A percentile compares a stretch with the other conserved stretches of the same genome.
phyloP scores from a whole-genome alignment of 2,797 vertebrate species.

The Yasuhikotakia modesta region DNA sequence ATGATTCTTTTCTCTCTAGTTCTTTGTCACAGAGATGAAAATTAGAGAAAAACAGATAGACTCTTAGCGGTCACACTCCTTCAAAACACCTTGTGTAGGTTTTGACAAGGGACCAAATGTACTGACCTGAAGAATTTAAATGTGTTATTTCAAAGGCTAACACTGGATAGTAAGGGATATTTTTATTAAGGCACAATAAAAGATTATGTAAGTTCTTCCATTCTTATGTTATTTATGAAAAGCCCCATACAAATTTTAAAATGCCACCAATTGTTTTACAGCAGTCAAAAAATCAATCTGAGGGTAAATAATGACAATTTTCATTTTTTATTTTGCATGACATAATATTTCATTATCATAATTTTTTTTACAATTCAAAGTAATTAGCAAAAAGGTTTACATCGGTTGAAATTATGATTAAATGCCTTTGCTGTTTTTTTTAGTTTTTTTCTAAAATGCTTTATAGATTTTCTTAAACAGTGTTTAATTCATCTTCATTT shows the following conservation, averaged over 20 bases:
- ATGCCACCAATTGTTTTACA: too few species aligned
- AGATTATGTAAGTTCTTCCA: neutral
- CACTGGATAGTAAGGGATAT: neutral
- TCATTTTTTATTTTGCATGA: too few species aligned
- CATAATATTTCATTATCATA: too few species aligned
- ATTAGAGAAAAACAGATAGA: neutral
- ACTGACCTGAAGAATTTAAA: neutral
- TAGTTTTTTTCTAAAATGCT: neutral
- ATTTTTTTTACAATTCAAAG: too few species aligned
- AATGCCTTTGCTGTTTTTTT: neutral
- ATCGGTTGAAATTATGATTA: too few species aligned
- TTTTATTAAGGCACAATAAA: neutral
- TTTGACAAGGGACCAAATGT: neutral
- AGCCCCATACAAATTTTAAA: too few species aligned
- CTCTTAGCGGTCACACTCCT: neutral
- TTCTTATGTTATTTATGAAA: neutral
- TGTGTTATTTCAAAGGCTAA: neutral
- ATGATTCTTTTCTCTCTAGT: neutral
- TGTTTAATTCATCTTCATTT: conserved; percentile 7
- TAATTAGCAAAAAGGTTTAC: too few species aligned
- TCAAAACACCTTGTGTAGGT: neutral
- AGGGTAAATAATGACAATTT: too few species aligned
- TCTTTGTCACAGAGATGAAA: neutral
- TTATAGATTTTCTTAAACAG: neutral
- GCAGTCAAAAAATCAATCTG: too few species aligned